Evolutionary conservation across 2,888 invertebrate genomes (phyloP), one percentile per base, ranked within the genome.

Genomic region (Drosophila robusta): DNA sequence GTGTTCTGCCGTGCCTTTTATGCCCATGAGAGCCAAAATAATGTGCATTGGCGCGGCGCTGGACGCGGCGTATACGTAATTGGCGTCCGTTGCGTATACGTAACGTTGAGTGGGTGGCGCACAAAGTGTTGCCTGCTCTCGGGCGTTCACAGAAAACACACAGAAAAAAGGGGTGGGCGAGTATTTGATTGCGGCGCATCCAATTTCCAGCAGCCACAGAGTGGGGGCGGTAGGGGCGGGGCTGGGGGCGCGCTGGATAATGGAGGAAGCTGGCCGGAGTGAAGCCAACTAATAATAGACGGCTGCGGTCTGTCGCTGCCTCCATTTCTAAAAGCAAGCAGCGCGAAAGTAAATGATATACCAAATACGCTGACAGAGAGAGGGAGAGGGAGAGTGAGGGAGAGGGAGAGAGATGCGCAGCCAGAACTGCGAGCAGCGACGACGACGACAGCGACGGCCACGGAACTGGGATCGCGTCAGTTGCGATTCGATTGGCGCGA

Each of bases 401-500:
- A 11, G 32, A 32, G 32, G 3, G 32, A 4, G 32, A 11, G 32
- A 32, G 11, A 11, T 32, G 32, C 32, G 7, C 8, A 3, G 29
- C 7, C 8, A 29, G 2, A 29, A 8, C 29, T 32, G 11, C 32
- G 11, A 11, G 34, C 41, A 9, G 12, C 4, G 26, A 16, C 62
- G 47, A 16, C 62, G 47, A 41, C 16, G 12, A n/a, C 62, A 42
- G 49, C 62, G 14, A 14, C 22, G 22, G 46, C 42, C 16, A 24
- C 29, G 49, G 38, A 56, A 62, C 58, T 70, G 64, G 64, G 51
- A 73, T 46, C 44, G 57, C 57, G 55, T 58, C 75, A 80, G 76
- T 80, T 68, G 70, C 47, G 68, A 58, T 78, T 78, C 64, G 76
- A 70, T 75, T 60, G 18, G 51, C 29, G 54, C 45, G 56, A 42